These are phyloP conservation scores for Valencia hispanica DNA, from an alignment of 2,797 vertebrate species.

Conservation along the genomic window DNA sequence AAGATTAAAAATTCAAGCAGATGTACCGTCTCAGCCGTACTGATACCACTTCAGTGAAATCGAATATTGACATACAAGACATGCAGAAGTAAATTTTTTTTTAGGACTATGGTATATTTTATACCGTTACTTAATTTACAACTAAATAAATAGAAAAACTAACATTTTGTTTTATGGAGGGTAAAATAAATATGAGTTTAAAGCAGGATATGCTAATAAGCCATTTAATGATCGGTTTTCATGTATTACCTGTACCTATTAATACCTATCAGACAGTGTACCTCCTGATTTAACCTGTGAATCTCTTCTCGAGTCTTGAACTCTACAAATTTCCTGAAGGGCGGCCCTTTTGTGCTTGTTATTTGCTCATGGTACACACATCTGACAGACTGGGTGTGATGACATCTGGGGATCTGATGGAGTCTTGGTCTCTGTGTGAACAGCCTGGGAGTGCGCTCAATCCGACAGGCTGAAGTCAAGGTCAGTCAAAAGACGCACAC, in stretches of 20 bases:
- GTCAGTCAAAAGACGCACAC: constrained; percentile 62
- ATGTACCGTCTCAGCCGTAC: not conserved
- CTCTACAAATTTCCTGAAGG: constrained; percentile 34
- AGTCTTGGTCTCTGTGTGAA: constrained; percentile 60
- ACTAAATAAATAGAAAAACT: not conserved
- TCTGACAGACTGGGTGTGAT: constrained; percentile 56
- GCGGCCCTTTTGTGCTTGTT: constrained; percentile 36
- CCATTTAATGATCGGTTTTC: not conserved
- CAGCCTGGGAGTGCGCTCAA: constrained; percentile 35
- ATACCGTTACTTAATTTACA: not conserved
- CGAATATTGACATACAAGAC: not conserved
- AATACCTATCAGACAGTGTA: not conserved
- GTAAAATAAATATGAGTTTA: no score
- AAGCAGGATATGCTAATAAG: no score
- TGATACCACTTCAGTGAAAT: not conserved
- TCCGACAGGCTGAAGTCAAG: constrained; percentile 70
- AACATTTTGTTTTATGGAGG: no score
- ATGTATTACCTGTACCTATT: not conserved
- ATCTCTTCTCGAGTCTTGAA: constrained; percentile 13
- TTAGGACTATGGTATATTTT: not conserved
- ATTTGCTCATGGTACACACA: constrained; percentile 51
- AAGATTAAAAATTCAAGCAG: not conserved
- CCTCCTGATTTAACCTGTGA: constrained; percentile 45
- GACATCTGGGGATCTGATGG: constrained; percentile 70
- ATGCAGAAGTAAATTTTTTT: not conserved